Percentiles rank a stretch among this genome's conserved stretches.
phyloP scores from a whole-genome alignment of 2,797 vertebrate genomes.

The Hyperoplus immaculatus region DNA sequence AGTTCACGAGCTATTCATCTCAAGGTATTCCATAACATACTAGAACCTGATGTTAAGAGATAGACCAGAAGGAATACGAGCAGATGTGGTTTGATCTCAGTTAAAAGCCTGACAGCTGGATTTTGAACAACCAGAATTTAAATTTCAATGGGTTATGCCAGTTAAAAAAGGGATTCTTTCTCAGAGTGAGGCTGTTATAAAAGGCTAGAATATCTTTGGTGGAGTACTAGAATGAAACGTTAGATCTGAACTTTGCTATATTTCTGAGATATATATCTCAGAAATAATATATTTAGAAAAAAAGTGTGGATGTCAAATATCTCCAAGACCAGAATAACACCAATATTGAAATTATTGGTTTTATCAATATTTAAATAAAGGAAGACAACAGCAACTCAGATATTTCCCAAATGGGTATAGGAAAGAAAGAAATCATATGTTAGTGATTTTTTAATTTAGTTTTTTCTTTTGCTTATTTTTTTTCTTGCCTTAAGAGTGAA shows the following conservation, averaged over 20 bases:
- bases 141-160: slow-evolving; percentile 6
- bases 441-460: slow-evolving; percentile 12
- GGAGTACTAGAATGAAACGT: slow-evolving; percentile 6
- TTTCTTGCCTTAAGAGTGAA: slow-evolving; percentile 19
- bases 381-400: slow-evolving; percentile 3
- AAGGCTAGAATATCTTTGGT: not conserved
- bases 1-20: slow-evolving; percentile 8
- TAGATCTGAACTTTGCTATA: not conserved
- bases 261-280: slow-evolving; percentile 6
- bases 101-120: slow-evolving; percentile 28
- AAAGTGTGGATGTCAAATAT: slow-evolving; percentile 17
- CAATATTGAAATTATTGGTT: not conserved
- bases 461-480: not conserved
- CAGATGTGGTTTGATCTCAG: slow-evolving; percentile 43
- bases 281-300: too few species aligned
- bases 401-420: slow-evolving; percentile 17
- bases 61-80: slow-evolving; percentile 31
- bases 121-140: slow-evolving; percentile 27
- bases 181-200: slow-evolving; percentile 5
- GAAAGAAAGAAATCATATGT: slow-evolving; percentile 23
- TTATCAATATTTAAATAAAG: slow-evolving; percentile 18
- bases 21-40: slow-evolving; percentile 7
- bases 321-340: not conserved
- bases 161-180: slow-evolving; percentile 6
- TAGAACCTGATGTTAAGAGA: not conserved